phyloP scores from a whole-genome alignment of 2,113 vertebrate species.

The Crotophaga sulcirostris region DNA sequence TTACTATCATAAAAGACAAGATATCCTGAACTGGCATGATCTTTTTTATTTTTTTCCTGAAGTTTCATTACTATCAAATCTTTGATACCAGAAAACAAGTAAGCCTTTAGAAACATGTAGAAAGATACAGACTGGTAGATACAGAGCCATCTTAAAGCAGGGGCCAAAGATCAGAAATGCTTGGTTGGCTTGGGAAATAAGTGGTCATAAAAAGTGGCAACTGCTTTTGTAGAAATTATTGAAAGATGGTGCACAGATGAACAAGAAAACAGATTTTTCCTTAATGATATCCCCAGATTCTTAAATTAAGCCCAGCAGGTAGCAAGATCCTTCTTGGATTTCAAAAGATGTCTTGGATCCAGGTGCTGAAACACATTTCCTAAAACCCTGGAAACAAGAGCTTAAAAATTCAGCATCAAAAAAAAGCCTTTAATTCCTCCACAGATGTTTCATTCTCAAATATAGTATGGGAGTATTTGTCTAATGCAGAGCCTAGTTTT shows the following conservation, averaged over 20 bases:
- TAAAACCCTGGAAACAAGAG: slow-evolving; percentile 38
- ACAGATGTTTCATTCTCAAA: slow-evolving; percentile 29
- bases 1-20: not conserved
- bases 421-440: slow-evolving; percentile 24
- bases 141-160: not conserved
- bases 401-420: slow-evolving; percentile 50
- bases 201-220: not conserved
- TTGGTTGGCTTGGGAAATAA: slow-evolving; percentile 13
- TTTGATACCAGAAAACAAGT: not conserved
- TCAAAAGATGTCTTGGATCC: slow-evolving; percentile 43
- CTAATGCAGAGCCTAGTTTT: not conserved
- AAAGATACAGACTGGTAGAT: not conserved
- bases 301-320: slow-evolving; percentile 22
- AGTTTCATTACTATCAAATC: not conserved
- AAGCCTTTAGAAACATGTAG: not conserved
- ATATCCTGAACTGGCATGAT: not conserved
- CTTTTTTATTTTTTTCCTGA: slow-evolving; percentile 1
- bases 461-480: not conserved
- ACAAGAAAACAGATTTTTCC: slow-evolving; percentile 28
- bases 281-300: slow-evolving; percentile 54
- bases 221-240: slow-evolving; percentile 41
- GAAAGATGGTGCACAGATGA: slow-evolving; percentile 14
- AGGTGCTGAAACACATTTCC: slow-evolving; percentile 39
- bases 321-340: slow-evolving; percentile 15
- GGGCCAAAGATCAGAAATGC: slow-evolving; percentile 11